phyloP scores from a whole-genome alignment of 1,140 invertebrate species.

The Euglossa dilemma region DNA sequence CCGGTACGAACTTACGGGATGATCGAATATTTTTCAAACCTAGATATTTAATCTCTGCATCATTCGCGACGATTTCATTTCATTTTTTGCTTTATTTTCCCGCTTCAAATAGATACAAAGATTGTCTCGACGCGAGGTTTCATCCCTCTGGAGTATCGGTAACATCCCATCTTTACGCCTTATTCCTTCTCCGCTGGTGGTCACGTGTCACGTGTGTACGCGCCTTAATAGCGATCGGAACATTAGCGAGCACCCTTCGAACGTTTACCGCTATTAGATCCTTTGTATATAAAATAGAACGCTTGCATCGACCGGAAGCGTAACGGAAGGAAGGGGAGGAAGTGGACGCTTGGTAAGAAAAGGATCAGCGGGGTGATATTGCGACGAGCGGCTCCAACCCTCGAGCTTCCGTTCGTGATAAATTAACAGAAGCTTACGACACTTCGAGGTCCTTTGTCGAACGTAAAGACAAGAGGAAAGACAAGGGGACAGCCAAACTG shows the following conservation, averaged over 20 bases:
- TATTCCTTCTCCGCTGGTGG: conserved; percentile 6
- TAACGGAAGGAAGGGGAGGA: conserved; percentile 36
- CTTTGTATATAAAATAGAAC: conserved; percentile 74
- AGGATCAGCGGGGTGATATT: conserved; percentile 57
- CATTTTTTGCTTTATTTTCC: too few species aligned
- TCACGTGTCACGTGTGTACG: conserved; percentile 69
- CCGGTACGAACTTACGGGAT: too few species aligned
- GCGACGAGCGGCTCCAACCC: conserved; percentile 68
- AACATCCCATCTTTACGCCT: conserved; percentile 10
- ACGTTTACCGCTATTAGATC: conserved; percentile 73
- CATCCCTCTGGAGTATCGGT: background rate
- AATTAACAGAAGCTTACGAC: conserved; percentile 78
- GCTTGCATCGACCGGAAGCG: conserved; percentile 72
- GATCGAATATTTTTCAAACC: too few species aligned
- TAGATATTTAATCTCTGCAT: too few species aligned
- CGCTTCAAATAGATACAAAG: background rate
- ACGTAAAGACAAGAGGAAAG: conserved; percentile 39
- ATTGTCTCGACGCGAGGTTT: background rate
- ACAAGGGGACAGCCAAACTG: conserved; percentile 37
- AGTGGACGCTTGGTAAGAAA: conserved; percentile 45
- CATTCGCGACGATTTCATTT: too few species aligned
- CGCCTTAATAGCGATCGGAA: conserved; percentile 57
- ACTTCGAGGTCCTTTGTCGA: conserved; percentile 62
- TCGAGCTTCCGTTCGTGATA: conserved; percentile 71
- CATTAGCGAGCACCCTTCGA: conserved; percentile 70